These are phyloP conservation scores for Glaucopsyche alexis DNA, from an alignment of 2,888 invertebrate genomes.

Conservation along the genomic window DNA sequence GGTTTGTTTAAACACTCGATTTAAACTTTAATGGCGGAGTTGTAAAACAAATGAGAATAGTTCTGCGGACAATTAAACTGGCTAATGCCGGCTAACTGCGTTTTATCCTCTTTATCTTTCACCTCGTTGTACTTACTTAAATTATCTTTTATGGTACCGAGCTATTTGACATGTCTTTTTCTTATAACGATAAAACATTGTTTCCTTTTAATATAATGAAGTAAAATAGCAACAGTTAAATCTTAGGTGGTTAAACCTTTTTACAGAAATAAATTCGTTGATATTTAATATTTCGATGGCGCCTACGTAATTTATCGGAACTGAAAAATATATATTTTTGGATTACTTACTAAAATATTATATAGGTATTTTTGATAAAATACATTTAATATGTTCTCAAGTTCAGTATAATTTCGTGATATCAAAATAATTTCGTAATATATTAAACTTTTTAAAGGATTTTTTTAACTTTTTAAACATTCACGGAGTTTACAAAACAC, in stretches of 20 bases:
- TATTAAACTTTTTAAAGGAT: too few species aligned
- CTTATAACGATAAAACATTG: neutral
- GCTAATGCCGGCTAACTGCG: constrained; percentile 31
- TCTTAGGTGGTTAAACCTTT: neutral
- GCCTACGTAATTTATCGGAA: too few species aligned
- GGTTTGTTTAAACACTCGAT: constrained; percentile 28
- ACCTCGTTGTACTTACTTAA: constrained; percentile 33
- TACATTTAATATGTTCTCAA: too few species aligned
- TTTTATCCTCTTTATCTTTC: constrained; percentile 28
- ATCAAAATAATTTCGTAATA: too few species aligned
- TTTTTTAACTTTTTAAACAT: too few species aligned
- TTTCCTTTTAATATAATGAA: constrained; percentile 3
- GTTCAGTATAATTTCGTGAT: too few species aligned
- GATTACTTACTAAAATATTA: too few species aligned
- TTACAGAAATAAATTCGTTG: too few species aligned
- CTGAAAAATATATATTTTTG: too few species aligned
- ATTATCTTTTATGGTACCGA: constrained; percentile 24
- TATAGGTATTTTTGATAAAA: too few species aligned
- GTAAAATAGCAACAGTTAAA: neutral
- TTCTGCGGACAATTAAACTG: constrained; percentile 34
- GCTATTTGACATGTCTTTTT: constrained; percentile 16
- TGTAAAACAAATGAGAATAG: constrained; percentile 38
- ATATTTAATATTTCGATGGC: too few species aligned
- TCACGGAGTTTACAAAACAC: too few species aligned
- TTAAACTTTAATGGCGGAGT: constrained; percentile 36